Evolutionary conservation across 1,140 invertebrate species (phyloP).

Genomic region (Conus betulinus): DNA sequence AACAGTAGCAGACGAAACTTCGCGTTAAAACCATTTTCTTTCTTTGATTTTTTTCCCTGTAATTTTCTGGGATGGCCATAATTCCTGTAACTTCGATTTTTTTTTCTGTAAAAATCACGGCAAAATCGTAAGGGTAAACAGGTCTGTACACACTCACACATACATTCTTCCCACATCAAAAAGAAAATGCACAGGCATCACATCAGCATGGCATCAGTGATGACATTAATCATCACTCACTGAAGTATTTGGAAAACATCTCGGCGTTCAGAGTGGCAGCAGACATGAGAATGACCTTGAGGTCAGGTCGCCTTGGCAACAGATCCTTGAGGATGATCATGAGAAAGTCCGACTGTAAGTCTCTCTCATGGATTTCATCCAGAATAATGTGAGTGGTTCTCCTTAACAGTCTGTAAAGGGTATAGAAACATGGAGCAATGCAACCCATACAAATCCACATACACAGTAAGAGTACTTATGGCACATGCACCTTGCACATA

Average conservation of each 20-base stretch:
- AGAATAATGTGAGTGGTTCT: conserved; percentile 82
- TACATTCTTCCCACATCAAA: background rate
- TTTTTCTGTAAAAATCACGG: too few species aligned
- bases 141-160: background rate
- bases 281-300: conserved; percentile 92
- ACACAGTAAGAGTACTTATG: background rate
- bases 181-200: background rate
- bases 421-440: too few species aligned
- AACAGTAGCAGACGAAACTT: too few species aligned
- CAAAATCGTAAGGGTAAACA: background rate
- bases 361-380: conserved; percentile 86
- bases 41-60: too few species aligned
- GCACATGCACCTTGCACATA: too few species aligned
- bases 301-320: conserved; percentile 81
- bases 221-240: conserved; percentile 47
- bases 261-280: conserved; percentile 90
- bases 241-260: conserved; percentile 86
- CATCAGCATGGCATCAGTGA: background rate
- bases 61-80: too few species aligned
- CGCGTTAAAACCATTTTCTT: too few species aligned
- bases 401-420: conserved; percentile 65
- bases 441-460: too few species aligned
- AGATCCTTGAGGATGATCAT: conserved; percentile 88
- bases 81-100: too few species aligned
- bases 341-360: conserved; percentile 86